These are phyloP conservation scores for Portevinia maculata DNA, from an alignment of 2,888 invertebrate species.

Conservation along the genomic window DNA sequence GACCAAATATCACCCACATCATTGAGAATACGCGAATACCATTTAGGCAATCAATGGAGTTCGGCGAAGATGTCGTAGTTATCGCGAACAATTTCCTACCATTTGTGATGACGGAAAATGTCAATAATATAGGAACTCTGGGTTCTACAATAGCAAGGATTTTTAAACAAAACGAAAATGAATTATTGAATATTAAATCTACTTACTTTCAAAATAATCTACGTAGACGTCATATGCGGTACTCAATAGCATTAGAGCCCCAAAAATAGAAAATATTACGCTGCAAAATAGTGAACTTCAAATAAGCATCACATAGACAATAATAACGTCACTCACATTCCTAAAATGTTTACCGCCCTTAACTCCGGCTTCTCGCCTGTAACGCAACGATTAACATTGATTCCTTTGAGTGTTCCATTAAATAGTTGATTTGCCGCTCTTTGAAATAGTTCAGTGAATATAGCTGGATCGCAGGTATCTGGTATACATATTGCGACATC, in stretches of 20 bases:
- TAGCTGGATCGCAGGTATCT: conserved; percentile 47
- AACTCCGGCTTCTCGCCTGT: neutral
- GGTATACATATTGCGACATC: conserved; percentile 71
- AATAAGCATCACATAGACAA: no score
- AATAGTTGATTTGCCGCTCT: conserved; percentile 7
- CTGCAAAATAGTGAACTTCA: neutral
- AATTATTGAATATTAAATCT: neutral
- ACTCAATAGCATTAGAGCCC: conserved; percentile 19
- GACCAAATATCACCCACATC: conserved; percentile 24
- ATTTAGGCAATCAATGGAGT: conserved; percentile 17
- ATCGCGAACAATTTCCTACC: conserved; percentile 11
- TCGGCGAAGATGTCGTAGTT: neutral
- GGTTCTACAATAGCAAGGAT: neutral
- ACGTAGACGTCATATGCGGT: conserved; percentile 15
- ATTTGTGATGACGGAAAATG: conserved; percentile 14
- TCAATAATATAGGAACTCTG: neutral
- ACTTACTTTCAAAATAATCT: conserved; percentile 14
- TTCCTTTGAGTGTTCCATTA: conserved; percentile 23
- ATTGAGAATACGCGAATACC: conserved; percentile 30
- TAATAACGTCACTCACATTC: conserved; percentile 12
- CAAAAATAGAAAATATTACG: conserved; percentile 30
- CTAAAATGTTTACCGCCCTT: conserved; percentile 5
- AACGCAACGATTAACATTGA: neutral
- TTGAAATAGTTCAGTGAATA: conserved; percentile 33
- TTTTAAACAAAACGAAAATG: neutral